Conservation (phyloP, 2,888 invertebrate genomes). For the Abrostola tripartita region DNA sequence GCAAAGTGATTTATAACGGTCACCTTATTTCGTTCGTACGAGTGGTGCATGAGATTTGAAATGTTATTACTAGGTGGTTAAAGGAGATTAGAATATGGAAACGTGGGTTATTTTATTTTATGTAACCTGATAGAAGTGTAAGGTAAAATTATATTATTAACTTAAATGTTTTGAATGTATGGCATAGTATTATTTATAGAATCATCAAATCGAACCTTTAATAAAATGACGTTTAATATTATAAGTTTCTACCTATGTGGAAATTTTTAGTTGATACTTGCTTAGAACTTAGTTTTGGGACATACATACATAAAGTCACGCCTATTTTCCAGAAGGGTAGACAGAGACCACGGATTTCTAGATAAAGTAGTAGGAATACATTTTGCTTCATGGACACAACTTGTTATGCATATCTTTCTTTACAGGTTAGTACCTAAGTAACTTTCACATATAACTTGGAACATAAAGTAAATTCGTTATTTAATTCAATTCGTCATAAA, state of each 20-base stretch:
- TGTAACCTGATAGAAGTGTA: not conserved
- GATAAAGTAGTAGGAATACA: too few species aligned
- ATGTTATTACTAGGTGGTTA: slow-evolving; percentile 36
- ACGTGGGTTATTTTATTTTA: slow-evolving; percentile 22
- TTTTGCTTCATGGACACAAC: too few species aligned
- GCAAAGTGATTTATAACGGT: slow-evolving; percentile 51
- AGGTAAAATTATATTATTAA: not conserved
- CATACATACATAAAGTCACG: too few species aligned
- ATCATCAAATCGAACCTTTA: too few species aligned
- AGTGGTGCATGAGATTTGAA: slow-evolving; percentile 34
- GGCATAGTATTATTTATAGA: too few species aligned
- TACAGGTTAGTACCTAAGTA: not conserved
- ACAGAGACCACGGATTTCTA: too few species aligned
- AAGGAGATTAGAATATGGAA: slow-evolving; percentile 33
- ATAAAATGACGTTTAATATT: too few species aligned
- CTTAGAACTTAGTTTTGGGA: too few species aligned
- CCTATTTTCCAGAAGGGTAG: too few species aligned
- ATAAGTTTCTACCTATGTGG: too few species aligned
- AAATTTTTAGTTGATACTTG: too few species aligned
- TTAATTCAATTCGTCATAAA: slow-evolving; percentile 6
- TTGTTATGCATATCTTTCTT: not conserved
- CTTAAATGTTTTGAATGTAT: not conserved
- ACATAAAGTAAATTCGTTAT: slow-evolving; percentile 2
- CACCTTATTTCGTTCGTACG: slow-evolving; percentile 33
- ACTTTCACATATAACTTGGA: not conserved